Evolutionary conservation across 2,797 vertebrate genomes (phyloP).

Genomic region (Mus caroli): DNA sequence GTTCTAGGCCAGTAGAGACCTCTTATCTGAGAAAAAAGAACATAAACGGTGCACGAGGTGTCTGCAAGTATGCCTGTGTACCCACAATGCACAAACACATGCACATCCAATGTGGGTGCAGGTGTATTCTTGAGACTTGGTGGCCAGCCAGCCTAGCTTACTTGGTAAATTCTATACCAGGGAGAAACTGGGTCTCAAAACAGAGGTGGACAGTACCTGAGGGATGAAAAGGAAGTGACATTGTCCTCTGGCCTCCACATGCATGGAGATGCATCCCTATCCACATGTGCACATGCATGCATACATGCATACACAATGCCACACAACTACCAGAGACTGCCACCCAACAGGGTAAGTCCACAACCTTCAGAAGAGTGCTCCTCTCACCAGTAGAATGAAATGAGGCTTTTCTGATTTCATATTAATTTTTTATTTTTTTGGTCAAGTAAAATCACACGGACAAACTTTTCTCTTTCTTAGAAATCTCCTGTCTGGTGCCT

Average conservation of each 20-base stretch:
- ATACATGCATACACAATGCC: not conserved
- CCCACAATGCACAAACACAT: not conserved
- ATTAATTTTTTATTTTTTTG: conserved; percentile 43
- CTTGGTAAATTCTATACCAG: not conserved
- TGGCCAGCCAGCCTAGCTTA: not conserved
- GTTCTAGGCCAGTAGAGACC: not conserved
- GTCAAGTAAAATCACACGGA: conserved; percentile 41
- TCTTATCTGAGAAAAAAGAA: not conserved
- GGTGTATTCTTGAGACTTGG: not conserved
- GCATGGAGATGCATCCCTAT: not conserved
- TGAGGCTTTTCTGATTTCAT: not conserved
- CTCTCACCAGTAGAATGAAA: not conserved
- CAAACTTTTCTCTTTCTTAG: conserved; percentile 33
- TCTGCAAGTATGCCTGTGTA: not conserved
- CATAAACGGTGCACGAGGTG: not conserved
- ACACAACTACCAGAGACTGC: not conserved
- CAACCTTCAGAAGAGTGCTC: conserved; percentile 20
- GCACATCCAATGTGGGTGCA: not conserved
- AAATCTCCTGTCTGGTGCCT: not conserved
- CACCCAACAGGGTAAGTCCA: not conserved
- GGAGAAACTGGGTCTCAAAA: not conserved
- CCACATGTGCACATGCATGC: not conserved
- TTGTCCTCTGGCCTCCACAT: not conserved
- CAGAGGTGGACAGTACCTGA: not conserved
- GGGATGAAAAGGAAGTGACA: not conserved